Evolutionary conservation across 2,113 vertebrate species (phyloP).

Genomic region (Takifugu flavidus): DNA sequence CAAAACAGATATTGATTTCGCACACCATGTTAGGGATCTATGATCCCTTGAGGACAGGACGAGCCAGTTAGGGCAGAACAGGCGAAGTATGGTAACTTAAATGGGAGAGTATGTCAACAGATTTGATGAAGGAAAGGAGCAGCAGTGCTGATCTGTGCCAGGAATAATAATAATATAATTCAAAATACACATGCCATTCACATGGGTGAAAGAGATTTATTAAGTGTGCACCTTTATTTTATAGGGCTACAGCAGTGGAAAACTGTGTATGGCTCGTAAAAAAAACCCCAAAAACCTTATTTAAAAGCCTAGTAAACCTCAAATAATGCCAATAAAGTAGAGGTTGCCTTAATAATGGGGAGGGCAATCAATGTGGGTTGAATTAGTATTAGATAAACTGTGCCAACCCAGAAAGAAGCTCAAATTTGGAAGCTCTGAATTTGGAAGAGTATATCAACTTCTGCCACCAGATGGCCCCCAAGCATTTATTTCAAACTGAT

Average conservation of each 20-base stretch:
- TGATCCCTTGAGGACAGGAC: too few relatives aligned
- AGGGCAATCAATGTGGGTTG: too few relatives aligned
- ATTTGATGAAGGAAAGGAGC: background rate
- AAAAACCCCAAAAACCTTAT: too few relatives aligned
- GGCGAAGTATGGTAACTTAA: background rate
- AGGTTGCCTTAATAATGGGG: too few relatives aligned
- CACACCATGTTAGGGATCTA: background rate
- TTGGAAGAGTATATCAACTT: background rate
- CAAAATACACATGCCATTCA: too few relatives aligned
- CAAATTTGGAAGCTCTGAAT: background rate
- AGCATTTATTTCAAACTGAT: background rate
- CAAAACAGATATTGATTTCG: constrained; percentile 3
- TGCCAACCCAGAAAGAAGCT: background rate
- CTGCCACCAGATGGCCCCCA: constrained; percentile 49
- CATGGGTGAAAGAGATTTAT: too few relatives aligned
- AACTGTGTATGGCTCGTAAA: too few relatives aligned
- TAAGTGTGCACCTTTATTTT: too few relatives aligned
- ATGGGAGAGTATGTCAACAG: constrained; percentile 6
- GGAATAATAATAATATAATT: too few relatives aligned
- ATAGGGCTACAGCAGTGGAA: too few relatives aligned
- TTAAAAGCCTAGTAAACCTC: too few relatives aligned
- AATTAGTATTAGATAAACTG: background rate
- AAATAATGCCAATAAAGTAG: too few relatives aligned
- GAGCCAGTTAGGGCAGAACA: background rate
- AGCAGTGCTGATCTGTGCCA: background rate